phyloP scores from a whole-genome alignment of 2,888 invertebrate species.

The Orthosia gothica region DNA sequence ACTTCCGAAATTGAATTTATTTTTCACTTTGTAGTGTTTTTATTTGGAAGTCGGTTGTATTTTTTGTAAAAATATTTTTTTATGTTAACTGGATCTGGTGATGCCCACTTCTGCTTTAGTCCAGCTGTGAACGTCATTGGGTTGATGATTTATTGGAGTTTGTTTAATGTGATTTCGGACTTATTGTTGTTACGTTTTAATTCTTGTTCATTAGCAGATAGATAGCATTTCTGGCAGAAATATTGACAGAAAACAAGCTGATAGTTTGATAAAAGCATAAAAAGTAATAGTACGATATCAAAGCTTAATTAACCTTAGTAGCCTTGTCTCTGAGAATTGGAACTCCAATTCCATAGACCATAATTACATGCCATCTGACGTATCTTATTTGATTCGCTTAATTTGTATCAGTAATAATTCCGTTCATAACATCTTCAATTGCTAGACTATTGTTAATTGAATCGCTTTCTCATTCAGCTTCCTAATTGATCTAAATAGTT shows the following conservation, averaged over 20 bases:
- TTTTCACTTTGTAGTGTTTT: too few species aligned
- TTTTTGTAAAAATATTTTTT: too few species aligned
- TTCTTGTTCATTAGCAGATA: too few species aligned
- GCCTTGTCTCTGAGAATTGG: slow-evolving; percentile 9
- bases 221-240: not conserved
- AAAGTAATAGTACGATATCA: not conserved
- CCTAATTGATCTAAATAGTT: slow-evolving; percentile 30
- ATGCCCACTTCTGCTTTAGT: not conserved
- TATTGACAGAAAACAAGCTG: not conserved
- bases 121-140: not conserved
- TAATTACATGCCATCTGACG: not conserved
- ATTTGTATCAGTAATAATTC: slow-evolving; percentile 2
- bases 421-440: slow-evolving; percentile 23
- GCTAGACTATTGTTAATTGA: slow-evolving; percentile 24
- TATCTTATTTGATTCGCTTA: slow-evolving; percentile 1
- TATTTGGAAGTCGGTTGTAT: too few species aligned
- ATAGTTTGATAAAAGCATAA: not conserved
- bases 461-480: slow-evolving; percentile 17
- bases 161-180: not conserved
- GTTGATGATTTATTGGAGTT: not conserved
- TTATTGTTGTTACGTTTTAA: not conserved
- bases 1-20: too few species aligned
- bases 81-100: not conserved
- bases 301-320: not conserved
- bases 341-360: not conserved